These are phyloP conservation scores for Sapajus apella DNA, from an alignment of 2,113 vertebrate genomes.

Conservation along the genomic window DNA sequence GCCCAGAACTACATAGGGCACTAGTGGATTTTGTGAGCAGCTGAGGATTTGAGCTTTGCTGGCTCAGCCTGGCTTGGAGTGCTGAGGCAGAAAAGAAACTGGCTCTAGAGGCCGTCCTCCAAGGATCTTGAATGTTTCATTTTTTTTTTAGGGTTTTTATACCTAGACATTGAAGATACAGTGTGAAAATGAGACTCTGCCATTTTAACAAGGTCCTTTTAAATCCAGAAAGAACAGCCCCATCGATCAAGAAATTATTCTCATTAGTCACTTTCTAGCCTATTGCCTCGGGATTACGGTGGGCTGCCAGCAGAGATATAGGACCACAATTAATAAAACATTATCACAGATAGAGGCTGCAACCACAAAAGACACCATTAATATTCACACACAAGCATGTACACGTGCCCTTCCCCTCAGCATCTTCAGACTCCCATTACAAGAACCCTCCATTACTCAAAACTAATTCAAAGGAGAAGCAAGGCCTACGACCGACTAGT, in stretches of 20 bases:
- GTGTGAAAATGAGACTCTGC: slow-evolving; percentile 46
- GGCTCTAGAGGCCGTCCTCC: not conserved
- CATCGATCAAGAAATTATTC: slow-evolving; percentile 62
- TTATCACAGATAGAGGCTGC: not conserved
- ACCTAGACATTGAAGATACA: not conserved
- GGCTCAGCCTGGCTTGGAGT: not conserved
- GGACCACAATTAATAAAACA: slow-evolving; percentile 51
- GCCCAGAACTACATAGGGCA: not conserved
- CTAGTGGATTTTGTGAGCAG: not conserved
- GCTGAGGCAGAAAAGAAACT: not conserved
- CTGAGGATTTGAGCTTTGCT: not conserved
- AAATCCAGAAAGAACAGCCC: slow-evolving; percentile 47
- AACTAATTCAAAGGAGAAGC: not conserved
- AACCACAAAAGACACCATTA: not conserved
- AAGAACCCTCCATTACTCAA: not conserved
- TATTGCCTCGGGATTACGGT: slow-evolving; percentile 47
- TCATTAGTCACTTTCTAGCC: slow-evolving; percentile 63
- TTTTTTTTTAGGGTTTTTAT: not conserved
- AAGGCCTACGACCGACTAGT: not conserved
- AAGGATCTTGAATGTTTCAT: not conserved
- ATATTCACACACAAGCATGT: not conserved
- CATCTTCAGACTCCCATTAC: not conserved
- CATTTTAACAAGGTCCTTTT: slow-evolving; percentile 51
- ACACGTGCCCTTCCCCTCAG: not conserved
- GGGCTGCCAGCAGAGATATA: slow-evolving; percentile 36